A percentile compares a stretch with the other conserved stretches of the same genome.
Evolutionary conservation across 2,888 invertebrate species (phyloP).

Genomic region (Nudaria mundana): DNA sequence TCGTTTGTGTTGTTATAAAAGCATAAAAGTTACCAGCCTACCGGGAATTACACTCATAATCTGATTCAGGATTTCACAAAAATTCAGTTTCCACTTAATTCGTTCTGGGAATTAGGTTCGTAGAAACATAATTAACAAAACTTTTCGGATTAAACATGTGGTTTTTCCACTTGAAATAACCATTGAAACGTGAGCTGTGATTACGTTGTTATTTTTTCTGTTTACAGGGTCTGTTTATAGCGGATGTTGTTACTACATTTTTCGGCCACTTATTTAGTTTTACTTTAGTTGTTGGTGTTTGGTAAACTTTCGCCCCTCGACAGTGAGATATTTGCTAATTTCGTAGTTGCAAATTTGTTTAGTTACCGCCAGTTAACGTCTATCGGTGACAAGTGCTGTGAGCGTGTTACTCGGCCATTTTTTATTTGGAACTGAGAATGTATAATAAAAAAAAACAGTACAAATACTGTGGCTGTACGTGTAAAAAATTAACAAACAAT

Average conservation of each 20-base stretch:
- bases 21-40: conserved; percentile 16
- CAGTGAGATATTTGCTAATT: conserved; percentile 77
- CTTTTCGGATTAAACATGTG: conserved; percentile 73
- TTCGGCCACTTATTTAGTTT: conserved; percentile 76
- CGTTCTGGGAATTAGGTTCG: conserved; percentile 73
- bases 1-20: conserved; percentile 23
- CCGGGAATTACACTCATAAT: conserved; percentile 50
- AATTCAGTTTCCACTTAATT: conserved; percentile 66
- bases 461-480: too few relatives aligned
- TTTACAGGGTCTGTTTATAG: conserved; percentile 16
- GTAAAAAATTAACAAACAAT: too few relatives aligned
- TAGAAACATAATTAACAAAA: conserved; percentile 75
- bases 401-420: conserved; percentile 3
- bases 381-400: conserved; percentile 25
- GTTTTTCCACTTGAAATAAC: conserved; percentile 65
- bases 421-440: conserved; percentile 6
- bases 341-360: conserved; percentile 74
- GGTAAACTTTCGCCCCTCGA: conserved; percentile 62
- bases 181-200: conserved; percentile 37
- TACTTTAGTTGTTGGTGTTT: conserved; percentile 61
- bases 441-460: too few relatives aligned
- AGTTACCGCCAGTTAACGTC: conserved; percentile 35
- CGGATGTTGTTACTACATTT: conserved; percentile 57
- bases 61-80: conserved; percentile 60
- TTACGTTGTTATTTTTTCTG: conserved; percentile 10